These are phyloP conservation scores for Meandrina meandrites DNA, from an alignment of 92 coral and sea anemone genomes.

Conservation along the genomic window DNA sequence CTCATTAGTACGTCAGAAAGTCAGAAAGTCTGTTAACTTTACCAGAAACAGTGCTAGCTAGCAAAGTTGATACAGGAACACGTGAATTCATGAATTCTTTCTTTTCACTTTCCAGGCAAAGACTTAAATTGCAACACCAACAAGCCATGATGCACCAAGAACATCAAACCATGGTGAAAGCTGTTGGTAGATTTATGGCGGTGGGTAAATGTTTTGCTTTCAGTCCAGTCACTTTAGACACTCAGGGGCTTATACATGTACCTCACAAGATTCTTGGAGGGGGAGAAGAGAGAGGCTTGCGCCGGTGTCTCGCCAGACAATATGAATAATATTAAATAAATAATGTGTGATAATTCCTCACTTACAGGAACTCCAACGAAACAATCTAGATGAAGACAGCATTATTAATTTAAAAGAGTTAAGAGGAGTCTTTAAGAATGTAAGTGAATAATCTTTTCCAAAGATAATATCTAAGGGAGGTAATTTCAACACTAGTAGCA, in stretches of 20 bases:
- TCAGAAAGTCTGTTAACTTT: too few relatives aligned
- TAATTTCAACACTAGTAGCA: neutral
- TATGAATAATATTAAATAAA: too few relatives aligned
- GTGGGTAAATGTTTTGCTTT: slow-evolving; percentile 37
- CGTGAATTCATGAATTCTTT: neutral
- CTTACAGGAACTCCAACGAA: slow-evolving; percentile 90
- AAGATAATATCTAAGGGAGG: neutral
- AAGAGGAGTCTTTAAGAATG: slow-evolving; percentile 86
- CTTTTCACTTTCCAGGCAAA: slow-evolving; percentile 63
- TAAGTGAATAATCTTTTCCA: slow-evolving; percentile 37
- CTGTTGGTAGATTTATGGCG: slow-evolving; percentile 96
- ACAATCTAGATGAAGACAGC: slow-evolving; percentile 97
- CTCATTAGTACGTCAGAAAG: too few relatives aligned
- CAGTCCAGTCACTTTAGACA: too few relatives aligned
- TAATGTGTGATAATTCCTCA: neutral
- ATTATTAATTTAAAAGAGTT: slow-evolving; percentile 89
- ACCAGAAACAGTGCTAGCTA: too few relatives aligned
- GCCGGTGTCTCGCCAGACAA: too few relatives aligned
- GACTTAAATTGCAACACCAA: slow-evolving; percentile 80
- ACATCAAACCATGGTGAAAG: slow-evolving; percentile 88
- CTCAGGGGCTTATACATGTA: too few relatives aligned
- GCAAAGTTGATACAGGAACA: too few relatives aligned
- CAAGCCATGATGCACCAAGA: slow-evolving; percentile 83
- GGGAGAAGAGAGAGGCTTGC: too few relatives aligned
- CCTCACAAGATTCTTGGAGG: too few relatives aligned